These are phyloP conservation scores for Cichlasoma orientale DNA, from an alignment of 2,797 vertebrate genomes.

Conservation along the genomic window DNA sequence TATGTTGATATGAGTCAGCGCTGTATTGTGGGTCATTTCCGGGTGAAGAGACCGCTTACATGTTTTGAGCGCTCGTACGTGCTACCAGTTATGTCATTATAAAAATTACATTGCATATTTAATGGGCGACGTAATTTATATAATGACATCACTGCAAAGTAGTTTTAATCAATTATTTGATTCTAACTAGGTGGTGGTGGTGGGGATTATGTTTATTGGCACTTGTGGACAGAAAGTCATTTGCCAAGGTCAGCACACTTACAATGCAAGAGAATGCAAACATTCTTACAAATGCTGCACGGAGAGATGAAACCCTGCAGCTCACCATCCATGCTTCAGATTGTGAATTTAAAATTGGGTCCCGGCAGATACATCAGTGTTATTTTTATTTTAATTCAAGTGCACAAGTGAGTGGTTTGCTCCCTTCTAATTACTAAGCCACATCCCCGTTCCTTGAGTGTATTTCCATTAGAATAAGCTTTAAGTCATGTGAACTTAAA, in stretches of 20 bases:
- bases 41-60: too few species aligned
- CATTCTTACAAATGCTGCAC: background rate
- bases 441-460: background rate
- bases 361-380: background rate
- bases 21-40: too few species aligned
- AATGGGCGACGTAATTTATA: too few species aligned
- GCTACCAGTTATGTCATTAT: too few species aligned
- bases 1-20: too few species aligned
- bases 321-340: background rate
- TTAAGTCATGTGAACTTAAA: background rate
- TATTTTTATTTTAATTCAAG: background rate
- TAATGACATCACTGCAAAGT: too few species aligned
- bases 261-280: background rate
- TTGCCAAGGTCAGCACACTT: conserved; percentile 41
- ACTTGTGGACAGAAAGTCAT: conserved; percentile 19
- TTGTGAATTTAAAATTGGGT: background rate
- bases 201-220: background rate
- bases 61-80: too few species aligned
- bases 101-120: too few species aligned
- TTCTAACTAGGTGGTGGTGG: background rate
- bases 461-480: background rate
- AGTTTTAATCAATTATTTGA: background rate
- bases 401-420: background rate
- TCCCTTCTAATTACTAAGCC: background rate
- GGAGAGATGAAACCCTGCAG: background rate